phyloP scores from a whole-genome alignment of 1,140 invertebrate species.

The Bombyx mandarina region DNA sequence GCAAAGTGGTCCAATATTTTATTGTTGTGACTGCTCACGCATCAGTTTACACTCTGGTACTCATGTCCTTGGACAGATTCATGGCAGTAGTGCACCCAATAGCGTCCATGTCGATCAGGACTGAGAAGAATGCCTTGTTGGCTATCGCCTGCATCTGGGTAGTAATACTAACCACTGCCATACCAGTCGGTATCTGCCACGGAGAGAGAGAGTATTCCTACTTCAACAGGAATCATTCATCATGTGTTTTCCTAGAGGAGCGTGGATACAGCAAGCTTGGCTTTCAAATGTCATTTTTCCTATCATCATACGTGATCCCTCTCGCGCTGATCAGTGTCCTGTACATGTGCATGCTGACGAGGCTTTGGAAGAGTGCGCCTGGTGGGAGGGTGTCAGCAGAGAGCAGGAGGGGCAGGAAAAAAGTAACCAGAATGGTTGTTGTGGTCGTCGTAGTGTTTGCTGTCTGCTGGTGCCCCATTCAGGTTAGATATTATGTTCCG shows the following conservation, averaged over 20 bases:
- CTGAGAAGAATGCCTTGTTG: constrained; percentile 84
- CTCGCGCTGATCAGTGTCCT: constrained; percentile 89
- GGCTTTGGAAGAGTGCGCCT: constrained; percentile 88
- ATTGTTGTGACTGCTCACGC: constrained; percentile 93
- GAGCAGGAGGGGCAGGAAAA: constrained; percentile 85
- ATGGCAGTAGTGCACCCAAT: constrained; percentile 96
- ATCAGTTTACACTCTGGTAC: constrained; percentile 93
- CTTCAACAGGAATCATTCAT: constrained; percentile 73
- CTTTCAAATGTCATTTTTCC: constrained; percentile 86
- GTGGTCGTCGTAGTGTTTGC: constrained; percentile 96
- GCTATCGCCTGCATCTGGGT: constrained; percentile 88
- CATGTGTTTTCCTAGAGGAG: constrained; percentile 77
- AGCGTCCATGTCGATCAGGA: constrained; percentile 89
- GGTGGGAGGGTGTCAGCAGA: constrained; percentile 78
- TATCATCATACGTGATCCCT: constrained; percentile 89
- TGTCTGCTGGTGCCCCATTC: constrained; percentile 95
- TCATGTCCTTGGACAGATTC: constrained; percentile 96
- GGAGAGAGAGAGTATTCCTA: constrained; percentile 80
- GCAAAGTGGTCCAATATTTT: constrained; percentile 84
- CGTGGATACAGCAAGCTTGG: constrained; percentile 79
- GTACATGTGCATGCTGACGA: constrained; percentile 91
- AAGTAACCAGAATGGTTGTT: constrained; percentile 94
- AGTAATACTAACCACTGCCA: constrained; percentile 81
- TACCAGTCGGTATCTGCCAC: constrained; percentile 84
- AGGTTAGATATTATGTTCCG: constrained; percentile 71